A percentile compares a stretch with the other conserved stretches of the same genome.
These are phyloP conservation scores for Muntiacus reevesi DNA, from an alignment of 2,113 vertebrate species.

Conservation along the genomic window DNA sequence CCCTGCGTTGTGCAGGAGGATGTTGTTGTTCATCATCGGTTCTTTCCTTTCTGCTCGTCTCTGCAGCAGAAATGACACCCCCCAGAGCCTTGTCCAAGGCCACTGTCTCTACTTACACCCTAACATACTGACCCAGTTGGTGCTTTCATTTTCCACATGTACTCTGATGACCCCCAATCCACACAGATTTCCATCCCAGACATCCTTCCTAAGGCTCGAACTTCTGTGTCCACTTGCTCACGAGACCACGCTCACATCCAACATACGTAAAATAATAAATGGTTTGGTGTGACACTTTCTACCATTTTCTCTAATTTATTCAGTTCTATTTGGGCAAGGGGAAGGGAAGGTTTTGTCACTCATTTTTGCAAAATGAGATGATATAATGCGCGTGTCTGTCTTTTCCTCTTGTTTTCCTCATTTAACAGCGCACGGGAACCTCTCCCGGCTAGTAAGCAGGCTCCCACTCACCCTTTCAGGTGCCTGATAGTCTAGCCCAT, in stretches of 20 bases:
- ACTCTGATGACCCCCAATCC: not conserved
- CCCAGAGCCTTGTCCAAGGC: not conserved
- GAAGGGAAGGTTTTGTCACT: not conserved
- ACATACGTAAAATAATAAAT: not conserved
- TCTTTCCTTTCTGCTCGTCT: not conserved
- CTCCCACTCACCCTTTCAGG: not conserved
- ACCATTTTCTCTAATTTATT: not conserved
- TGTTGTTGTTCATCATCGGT: not conserved
- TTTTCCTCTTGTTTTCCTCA: not conserved
- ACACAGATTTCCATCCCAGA: not conserved
- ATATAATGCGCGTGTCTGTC: not conserved
- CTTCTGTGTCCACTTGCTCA: not conserved
- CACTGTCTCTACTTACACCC: not conserved
- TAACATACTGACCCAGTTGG: not conserved
- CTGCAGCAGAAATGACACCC: not conserved
- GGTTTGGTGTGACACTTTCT: not conserved
- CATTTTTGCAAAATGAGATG: not conserved
- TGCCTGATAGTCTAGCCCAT: not conserved
- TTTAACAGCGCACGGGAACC: not conserved
- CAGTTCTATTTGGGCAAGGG: not conserved
- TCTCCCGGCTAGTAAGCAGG: not conserved
- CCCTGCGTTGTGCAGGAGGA: not conserved
- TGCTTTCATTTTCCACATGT: not conserved
- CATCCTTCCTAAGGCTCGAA: not conserved
- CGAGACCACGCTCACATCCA: not conserved